A percentile compares a stretch with the other conserved stretches of the same genome.
Conservation (phyloP, 2,113 vertebrate genomes). For the Pseudorectes ferrugineus region DNA sequence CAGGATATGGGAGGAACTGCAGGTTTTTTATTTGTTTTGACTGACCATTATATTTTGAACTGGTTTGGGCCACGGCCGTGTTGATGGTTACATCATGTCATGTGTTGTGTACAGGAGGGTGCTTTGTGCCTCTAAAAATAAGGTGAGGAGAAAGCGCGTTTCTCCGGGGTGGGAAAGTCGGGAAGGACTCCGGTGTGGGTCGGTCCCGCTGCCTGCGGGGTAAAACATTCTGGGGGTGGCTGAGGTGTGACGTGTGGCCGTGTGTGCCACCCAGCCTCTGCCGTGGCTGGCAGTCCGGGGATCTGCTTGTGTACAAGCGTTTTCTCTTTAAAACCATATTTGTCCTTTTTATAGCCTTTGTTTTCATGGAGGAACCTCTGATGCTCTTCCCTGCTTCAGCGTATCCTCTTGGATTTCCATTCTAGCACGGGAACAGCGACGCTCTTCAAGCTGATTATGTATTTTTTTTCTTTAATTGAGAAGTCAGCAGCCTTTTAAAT, state of each 20-base stretch:
- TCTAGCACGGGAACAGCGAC: background rate
- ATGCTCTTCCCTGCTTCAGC: background rate
- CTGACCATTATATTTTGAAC: constrained; percentile 49
- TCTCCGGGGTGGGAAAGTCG: background rate
- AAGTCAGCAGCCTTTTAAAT: background rate
- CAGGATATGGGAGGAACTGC: constrained; percentile 48
- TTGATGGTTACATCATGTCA: constrained; percentile 72
- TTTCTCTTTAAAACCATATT: background rate
- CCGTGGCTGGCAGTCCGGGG: fast-evolving
- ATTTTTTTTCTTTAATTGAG: background rate
- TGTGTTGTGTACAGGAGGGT: constrained; percentile 61
- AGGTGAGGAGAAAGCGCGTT: constrained; percentile 56
- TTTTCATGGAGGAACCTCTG: constrained; percentile 40
- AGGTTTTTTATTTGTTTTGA: constrained; percentile 38
- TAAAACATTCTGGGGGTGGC: fast-evolving
- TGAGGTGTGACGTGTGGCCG: background rate
- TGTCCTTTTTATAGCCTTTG: constrained; percentile 64
- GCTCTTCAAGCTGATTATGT: background rate
- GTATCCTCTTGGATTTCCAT: background rate
- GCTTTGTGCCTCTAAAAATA: constrained; percentile 75
- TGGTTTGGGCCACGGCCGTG: constrained; percentile 45
- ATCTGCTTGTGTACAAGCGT: fast-evolving
- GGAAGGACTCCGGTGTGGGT: background rate
- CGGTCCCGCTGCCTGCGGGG: background rate
- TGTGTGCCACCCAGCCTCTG: background rate